phyloP scores from a whole-genome alignment of 2,797 vertebrate species.

The Chelon labrosus region DNA sequence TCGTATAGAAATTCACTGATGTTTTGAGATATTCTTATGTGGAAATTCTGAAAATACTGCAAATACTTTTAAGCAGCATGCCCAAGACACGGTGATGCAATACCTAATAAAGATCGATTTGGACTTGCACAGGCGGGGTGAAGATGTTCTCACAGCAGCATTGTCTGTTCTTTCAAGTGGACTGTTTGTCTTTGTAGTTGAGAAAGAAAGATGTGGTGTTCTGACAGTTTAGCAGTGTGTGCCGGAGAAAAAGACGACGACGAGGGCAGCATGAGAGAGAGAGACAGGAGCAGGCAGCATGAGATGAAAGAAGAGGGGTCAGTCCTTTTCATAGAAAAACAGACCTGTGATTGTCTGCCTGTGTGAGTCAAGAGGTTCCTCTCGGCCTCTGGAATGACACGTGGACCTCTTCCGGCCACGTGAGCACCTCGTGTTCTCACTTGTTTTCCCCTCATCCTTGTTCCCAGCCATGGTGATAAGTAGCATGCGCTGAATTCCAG shows the following conservation, averaged over 20 bases:
- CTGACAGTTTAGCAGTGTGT: slow-evolving; percentile 37
- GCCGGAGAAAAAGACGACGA: slow-evolving; percentile 36
- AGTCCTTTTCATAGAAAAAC: slow-evolving; percentile 37
- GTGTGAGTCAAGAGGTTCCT: slow-evolving; percentile 46
- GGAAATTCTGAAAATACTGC: too few relatives aligned
- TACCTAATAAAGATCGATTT: not conserved
- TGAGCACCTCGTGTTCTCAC: slow-evolving; percentile 3
- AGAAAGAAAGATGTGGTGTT: slow-evolving; percentile 39
- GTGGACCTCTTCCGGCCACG: slow-evolving; percentile 20
- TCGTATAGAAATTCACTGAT: too few relatives aligned
- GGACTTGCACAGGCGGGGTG: not conserved
- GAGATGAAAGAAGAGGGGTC: slow-evolving; percentile 39
- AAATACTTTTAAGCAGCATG: too few relatives aligned
- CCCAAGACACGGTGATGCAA: not conserved
- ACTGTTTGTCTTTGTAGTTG: slow-evolving; percentile 33
- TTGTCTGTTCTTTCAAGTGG: slow-evolving; percentile 37
- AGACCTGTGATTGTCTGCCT: slow-evolving; percentile 22
- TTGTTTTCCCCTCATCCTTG: not conserved
- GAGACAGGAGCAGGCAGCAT: slow-evolving; percentile 1
- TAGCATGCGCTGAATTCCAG: slow-evolving; percentile 25
- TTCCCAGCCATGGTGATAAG: slow-evolving; percentile 28
- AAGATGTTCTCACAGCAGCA: slow-evolving; percentile 41
- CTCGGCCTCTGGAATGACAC: slow-evolving; percentile 26
- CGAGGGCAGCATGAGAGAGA: slow-evolving; percentile 16
- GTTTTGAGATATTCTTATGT: too few relatives aligned